Evolutionary conservation across 2,113 vertebrate genomes (phyloP).

Genomic region (Brienomyrus brachyistius): DNA sequence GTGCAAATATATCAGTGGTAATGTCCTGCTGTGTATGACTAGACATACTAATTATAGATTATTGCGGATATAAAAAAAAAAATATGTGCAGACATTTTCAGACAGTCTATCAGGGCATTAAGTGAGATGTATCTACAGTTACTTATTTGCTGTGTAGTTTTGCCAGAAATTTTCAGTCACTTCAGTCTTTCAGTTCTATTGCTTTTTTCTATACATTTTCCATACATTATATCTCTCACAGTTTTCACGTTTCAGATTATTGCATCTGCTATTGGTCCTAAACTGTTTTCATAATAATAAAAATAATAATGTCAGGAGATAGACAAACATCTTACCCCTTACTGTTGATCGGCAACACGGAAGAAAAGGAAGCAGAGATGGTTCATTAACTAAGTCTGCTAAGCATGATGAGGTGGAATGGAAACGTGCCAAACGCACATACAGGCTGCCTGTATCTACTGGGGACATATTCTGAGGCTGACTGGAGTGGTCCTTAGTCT

Average conservation of each 20-base stretch:
- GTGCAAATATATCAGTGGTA: conserved; percentile 2
- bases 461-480: background rate
- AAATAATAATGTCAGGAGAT: background rate
- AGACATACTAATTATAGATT: background rate
- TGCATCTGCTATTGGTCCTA: background rate
- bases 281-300: background rate
- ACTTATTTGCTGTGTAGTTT: background rate
- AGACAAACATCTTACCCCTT: background rate
- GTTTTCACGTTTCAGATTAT: background rate
- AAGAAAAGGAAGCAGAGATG: background rate
- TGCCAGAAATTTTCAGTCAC: background rate
- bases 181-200: background rate
- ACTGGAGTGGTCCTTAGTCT: background rate
- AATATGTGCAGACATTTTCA: background rate
- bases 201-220: background rate
- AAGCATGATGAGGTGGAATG: background rate
- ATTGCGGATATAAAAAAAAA: background rate
- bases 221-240: background rate
- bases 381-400: background rate
- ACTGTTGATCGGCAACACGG: background rate
- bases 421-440: background rate
- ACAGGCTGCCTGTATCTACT: background rate
- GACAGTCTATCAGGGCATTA: background rate
- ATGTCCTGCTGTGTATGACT: background rate
- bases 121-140: background rate